Evolutionary conservation across 2,113 vertebrate species (phyloP).

Genomic region (Jacana jacana): DNA sequence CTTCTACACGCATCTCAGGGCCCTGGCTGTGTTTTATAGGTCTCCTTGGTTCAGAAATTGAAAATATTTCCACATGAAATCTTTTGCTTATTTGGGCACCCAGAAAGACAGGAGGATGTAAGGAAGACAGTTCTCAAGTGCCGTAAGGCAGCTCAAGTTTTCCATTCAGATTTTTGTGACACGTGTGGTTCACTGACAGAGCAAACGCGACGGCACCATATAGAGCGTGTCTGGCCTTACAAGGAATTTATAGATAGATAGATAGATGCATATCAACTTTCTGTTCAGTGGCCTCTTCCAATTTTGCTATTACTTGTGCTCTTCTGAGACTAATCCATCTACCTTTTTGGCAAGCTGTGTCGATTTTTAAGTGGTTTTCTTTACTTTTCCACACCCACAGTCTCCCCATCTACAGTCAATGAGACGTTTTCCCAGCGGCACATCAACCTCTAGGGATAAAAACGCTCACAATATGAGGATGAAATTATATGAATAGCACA

Average conservation of each 20-base stretch:
- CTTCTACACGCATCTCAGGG: accelerated
- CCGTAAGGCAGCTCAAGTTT: neutral
- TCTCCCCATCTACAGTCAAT: neutral
- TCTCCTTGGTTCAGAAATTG: neutral
- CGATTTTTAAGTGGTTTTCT: conserved; percentile 6
- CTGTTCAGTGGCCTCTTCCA: neutral
- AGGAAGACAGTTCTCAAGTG: neutral
- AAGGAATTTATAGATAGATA: neutral
- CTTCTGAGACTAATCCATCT: conserved; percentile 2
- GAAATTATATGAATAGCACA: neutral
- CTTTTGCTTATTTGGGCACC: neutral
- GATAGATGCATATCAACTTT: neutral
- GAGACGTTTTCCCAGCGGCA: neutral
- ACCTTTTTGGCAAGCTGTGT: neutral
- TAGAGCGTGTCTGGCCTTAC: neutral
- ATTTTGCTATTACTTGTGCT: neutral
- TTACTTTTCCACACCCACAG: neutral
- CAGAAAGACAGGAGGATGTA: neutral
- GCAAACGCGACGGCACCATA: neutral
- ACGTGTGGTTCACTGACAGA: neutral
- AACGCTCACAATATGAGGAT: neutral
- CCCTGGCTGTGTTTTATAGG: neutral
- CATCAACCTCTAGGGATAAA: neutral
- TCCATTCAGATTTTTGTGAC: neutral
- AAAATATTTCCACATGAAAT: neutral